Conservation (phyloP, 2,113 vertebrate genomes). For the Rhinolophus ferrumequinum region DNA sequence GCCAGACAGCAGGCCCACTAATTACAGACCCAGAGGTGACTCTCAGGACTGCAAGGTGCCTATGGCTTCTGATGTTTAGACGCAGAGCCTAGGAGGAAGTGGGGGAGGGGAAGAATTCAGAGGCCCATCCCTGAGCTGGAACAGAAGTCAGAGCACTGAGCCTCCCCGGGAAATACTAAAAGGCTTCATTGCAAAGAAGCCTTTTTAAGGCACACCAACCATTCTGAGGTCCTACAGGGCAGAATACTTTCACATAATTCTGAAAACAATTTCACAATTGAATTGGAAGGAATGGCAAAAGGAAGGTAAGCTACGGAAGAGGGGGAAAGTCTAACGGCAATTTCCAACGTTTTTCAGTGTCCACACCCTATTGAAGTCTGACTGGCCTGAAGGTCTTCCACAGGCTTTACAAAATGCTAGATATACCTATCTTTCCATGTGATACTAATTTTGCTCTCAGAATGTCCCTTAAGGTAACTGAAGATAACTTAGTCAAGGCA, state of each 20-base stretch:
- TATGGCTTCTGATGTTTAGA: neutral
- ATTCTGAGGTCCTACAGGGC: neutral
- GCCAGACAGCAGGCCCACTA: neutral
- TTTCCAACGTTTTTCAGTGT: neutral
- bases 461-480: neutral
- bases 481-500: neutral
- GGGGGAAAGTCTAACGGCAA: neutral
- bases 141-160: neutral
- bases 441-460: neutral
- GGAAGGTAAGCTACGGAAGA: neutral
- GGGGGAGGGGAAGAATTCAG: neutral
- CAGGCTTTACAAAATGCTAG: neutral
- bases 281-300: neutral
- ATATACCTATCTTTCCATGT: neutral
- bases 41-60: neutral
- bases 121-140: neutral
- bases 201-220: neutral
- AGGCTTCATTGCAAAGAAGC: constrained; percentile 11
- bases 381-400: neutral
- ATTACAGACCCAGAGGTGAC: neutral
- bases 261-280: neutral
- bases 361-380: neutral
- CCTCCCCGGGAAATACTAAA: neutral
- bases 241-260: constrained; percentile 38
- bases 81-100: neutral